These are phyloP conservation scores for Gobiocypris rarus DNA, from an alignment of 2,113 vertebrate species.

Conservation along the genomic window DNA sequence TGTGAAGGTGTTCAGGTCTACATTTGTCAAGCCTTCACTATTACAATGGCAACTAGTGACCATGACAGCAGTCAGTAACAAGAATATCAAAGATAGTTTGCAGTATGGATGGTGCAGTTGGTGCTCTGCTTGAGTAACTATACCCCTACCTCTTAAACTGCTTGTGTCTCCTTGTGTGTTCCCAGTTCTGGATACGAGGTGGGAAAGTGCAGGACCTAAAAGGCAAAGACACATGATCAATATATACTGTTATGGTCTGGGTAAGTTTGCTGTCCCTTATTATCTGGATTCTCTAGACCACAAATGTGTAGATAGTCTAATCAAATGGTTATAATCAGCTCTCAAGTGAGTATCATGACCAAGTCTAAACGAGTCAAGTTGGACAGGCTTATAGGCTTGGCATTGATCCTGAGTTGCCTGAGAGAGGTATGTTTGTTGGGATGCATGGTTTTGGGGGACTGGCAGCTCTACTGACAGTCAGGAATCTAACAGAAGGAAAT, in stretches of 20 bases:
- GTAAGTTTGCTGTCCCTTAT: neutral
- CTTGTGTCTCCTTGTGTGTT: conserved; percentile 69
- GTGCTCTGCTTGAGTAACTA: neutral
- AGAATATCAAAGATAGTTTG: neutral
- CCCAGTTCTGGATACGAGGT: conserved; percentile 66
- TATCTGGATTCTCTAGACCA: neutral
- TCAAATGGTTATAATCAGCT: neutral
- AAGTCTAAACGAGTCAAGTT: neutral
- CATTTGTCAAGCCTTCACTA: neutral
- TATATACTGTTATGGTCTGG: neutral
- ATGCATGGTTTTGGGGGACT: conserved; percentile 38
- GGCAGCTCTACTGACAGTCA: conserved; percentile 61
- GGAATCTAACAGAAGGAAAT: conserved; percentile 68
- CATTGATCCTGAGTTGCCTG: conserved; percentile 22
- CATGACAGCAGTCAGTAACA: neutral
- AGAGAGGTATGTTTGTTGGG: neutral
- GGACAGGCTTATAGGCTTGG: neutral
- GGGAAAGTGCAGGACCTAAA: conserved; percentile 66
- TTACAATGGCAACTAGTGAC: neutral
- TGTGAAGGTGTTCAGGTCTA: conserved; percentile 12
- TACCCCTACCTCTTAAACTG: conserved; percentile 68
- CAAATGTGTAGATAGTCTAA: neutral
- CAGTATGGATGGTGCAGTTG: neutral
- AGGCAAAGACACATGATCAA: conserved; percentile 16
- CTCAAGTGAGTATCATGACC: neutral